A percentile compares a stretch with the other conserved stretches of the same genome.
Conservation (phyloP, 2,113 vertebrate species). For the Himantopus leucocephalus region DNA sequence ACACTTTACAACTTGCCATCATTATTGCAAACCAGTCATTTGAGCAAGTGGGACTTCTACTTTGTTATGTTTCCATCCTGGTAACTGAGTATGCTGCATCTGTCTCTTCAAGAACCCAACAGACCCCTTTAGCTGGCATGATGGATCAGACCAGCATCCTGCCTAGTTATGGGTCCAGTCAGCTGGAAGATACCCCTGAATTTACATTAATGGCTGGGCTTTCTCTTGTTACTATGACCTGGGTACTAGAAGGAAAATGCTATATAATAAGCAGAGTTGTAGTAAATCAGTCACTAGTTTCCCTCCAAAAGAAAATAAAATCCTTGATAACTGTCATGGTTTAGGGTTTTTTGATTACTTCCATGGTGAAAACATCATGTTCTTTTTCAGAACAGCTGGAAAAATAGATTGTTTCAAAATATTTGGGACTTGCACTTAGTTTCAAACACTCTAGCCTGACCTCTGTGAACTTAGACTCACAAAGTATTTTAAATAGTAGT, state of each 20-base stretch:
- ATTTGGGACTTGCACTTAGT: not conserved
- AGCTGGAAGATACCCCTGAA: not conserved
- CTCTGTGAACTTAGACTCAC: not conserved
- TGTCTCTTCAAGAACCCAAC: not conserved
- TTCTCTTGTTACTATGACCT: not conserved
- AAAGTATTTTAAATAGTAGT: not conserved
- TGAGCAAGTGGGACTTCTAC: not conserved
- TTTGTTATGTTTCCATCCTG: not conserved
- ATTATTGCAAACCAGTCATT: not conserved
- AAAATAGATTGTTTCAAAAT: not conserved
- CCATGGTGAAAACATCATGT: not conserved
- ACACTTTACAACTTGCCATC: not conserved
- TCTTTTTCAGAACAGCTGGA: not conserved
- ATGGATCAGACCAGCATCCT: not conserved
- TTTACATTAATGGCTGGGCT: not conserved
- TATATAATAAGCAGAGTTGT: not conserved
- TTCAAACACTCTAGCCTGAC: not conserved
- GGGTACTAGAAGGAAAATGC: not conserved
- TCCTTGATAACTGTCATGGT: not conserved
- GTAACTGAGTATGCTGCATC: not conserved
- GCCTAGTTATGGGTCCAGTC: not conserved
- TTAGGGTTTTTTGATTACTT: not conserved
- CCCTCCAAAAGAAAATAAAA: not conserved
- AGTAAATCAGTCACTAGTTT: not conserved
- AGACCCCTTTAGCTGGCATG: not conserved